Percentiles rank a stretch among this genome's conserved stretches.
These are phyloP conservation scores for Girardinus metallicus DNA, from an alignment of 2,797 vertebrate genomes.

Conservation along the genomic window DNA sequence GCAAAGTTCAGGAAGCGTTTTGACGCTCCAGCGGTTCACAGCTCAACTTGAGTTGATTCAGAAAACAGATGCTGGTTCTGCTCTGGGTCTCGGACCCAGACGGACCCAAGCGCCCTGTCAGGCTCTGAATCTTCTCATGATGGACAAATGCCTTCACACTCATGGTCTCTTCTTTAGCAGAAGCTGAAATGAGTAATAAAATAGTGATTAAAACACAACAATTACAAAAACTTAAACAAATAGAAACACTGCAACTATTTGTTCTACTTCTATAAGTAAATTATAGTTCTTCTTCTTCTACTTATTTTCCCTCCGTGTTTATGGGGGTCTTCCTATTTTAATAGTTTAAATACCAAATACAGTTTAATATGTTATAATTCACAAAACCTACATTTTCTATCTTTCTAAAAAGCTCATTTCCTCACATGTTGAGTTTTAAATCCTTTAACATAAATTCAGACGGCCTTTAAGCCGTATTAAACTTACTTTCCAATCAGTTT, in stretches of 20 bases:
- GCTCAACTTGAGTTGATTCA: background rate
- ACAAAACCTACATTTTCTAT: no score
- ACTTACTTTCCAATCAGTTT: background rate
- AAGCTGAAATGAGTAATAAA: background rate
- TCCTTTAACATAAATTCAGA: no score
- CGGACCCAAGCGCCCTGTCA: background rate
- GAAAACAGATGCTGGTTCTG: constrained; percentile 19
- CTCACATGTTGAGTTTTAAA: background rate
- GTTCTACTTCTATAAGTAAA: no score
- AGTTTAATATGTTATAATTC: background rate
- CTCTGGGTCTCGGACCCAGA: background rate
- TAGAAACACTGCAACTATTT: background rate
- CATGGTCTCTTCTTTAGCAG: background rate
- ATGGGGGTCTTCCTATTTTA: background rate
- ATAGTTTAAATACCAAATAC: background rate
- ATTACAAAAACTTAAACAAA: background rate
- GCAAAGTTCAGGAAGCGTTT: background rate
- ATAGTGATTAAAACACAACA: background rate
- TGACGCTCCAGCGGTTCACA: constrained; percentile 7
- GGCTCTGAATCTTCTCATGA: background rate
- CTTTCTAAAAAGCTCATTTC: no score
- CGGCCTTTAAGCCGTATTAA: background rate
- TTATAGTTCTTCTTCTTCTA: no score
- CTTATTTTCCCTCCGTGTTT: background rate
- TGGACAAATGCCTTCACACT: background rate